Base-by-base conservation (phyloP, 2,888 invertebrate genomes). In the Prosopocoilus inquinatus region DNA sequence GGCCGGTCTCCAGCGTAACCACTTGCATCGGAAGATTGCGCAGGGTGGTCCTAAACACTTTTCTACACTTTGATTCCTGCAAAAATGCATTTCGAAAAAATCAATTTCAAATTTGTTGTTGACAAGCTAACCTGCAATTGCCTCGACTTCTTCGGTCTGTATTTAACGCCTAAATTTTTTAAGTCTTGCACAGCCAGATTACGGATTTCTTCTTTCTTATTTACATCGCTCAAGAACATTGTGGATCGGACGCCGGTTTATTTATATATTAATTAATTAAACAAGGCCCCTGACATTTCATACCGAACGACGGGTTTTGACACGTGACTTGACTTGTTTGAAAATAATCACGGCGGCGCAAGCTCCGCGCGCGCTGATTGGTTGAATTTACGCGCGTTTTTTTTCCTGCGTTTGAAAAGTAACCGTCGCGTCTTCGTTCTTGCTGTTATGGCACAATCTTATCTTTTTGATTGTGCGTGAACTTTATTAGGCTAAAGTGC, bases 101-200 rank as follows among this genome's bases (percentile, higher is more conserved):
- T 41, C 15, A 15, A 15, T 41, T 41, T 41, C 41, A 15, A n/a
- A 41, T 9, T 11, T 41, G 20, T 28, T 28, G 20, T 28, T 41
- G 9, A 46, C 28, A 61, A 61, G 36, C 62, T 69, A 68, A 76
- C 76, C 74, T 75, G 73, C 74, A 74, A 47, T 32, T 47, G 50
- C 73, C 84, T 84, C 51, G 78, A 78, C 70, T 88, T 89, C 70
- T 89, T 89, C 45, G 84, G 75, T 49, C 88, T 81, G 71, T 85
- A 86, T 73, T 90, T 90, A 63, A 90, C 81, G 38, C 89, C 89
- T 48, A 86, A 82, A 69, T 82, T 82, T 67, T 86, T 84, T 46
- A 90, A 76, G 75, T 89, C 86, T 58, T 82, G 82, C 12, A 86
- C 79, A 51, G 89, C 83, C 62, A 86, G 73, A 54, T 76, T 74